Evolutionary conservation across 2,797 vertebrate species (phyloP), one percentile per base, ranked within the genome.

Genomic region (Protonibea diacanthus): DNA sequence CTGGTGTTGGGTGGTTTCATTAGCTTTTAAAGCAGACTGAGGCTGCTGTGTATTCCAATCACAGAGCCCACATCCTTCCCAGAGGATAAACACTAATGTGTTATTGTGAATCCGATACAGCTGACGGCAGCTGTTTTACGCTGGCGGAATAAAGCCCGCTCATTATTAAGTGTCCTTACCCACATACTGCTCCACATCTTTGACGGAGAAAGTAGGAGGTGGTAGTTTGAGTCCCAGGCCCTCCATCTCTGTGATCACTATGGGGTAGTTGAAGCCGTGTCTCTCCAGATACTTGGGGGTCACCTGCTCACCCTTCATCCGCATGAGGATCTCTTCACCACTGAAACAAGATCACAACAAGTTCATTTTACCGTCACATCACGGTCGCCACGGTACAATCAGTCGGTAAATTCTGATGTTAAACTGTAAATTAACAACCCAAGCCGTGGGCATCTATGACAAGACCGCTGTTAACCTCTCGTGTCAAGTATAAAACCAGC

Each of bases 131-230:
- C 59, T 23, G 57, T 73, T 81, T 69, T 14, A 66, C 11, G 3
- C 55, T 5, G 12, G 23, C 40, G 58, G n/a, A 59, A 56, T 58
- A 5, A 38, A 62, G 20, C 7, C n/a, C 1, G 55, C 33, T 72
- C 17, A n/a, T 74, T n/a, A 21, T 21, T 5, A 70, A 45, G n/a
- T 6, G 25, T 80, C 33, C 97, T 95, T 95, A 99, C 98, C 98
- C 68, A 99, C 98, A 74, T 98, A 98, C 82, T 94, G 97, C 94
- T 99, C 97, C 93, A 99, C 98, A 79, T 99, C 97, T 90, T 89
- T 95, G 85, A 99, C 97, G 0, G 97, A 97, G 90, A 99, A 99
- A 13, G 96, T 94, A 13, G 95, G 90, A 0, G 95, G 89, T 17
- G 98, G 98, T 51, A 99, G 96, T 83, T 95, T 95, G 83, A 99